A percentile compares a stretch with the other conserved stretches of the same genome.
phyloP scores from a whole-genome alignment of 2,888 invertebrate species.

The Hyles lineata region DNA sequence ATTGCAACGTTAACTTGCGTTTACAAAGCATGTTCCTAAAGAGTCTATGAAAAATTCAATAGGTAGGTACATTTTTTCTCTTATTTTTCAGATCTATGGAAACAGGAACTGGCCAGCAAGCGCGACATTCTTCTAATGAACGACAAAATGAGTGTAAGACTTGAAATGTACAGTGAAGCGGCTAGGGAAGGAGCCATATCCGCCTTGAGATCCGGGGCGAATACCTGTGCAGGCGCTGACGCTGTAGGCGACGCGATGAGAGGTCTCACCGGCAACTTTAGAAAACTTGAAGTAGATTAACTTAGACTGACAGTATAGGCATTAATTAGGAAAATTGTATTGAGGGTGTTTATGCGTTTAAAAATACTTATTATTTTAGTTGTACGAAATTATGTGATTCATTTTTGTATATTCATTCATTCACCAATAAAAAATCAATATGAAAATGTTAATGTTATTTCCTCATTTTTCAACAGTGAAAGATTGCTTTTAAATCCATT shows the following conservation, averaged over 20 bases:
- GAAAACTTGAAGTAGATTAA: conserved; percentile 91
- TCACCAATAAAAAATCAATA: no score
- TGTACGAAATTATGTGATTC: no score
- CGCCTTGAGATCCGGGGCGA: conserved; percentile 86
- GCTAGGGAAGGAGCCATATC: conserved; percentile 91
- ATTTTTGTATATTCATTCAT: no score
- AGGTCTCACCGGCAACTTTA: conserved; percentile 90
- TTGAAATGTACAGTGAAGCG: conserved; percentile 89
- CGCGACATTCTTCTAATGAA: conserved; percentile 86
- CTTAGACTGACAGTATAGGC: background rate
- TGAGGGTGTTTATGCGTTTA: no score
- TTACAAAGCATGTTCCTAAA: background rate
- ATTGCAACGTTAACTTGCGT: background rate
- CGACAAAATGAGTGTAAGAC: conserved; percentile 88
- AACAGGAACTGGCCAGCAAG: conserved; percentile 86
- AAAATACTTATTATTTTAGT: no score
- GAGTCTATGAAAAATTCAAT: background rate
- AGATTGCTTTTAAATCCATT: no score
- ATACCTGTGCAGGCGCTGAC: conserved; percentile 86
- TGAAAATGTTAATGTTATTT: no score
- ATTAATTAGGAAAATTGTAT: background rate
- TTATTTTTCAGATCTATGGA: conserved; percentile 86
- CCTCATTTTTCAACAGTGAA: no score
- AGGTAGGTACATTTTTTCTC: no score
- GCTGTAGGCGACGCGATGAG: conserved; percentile 87